These are phyloP conservation scores for Dasypus novemcinctus DNA, from an alignment of 2,113 vertebrate genomes.

Conservation along the genomic window DNA sequence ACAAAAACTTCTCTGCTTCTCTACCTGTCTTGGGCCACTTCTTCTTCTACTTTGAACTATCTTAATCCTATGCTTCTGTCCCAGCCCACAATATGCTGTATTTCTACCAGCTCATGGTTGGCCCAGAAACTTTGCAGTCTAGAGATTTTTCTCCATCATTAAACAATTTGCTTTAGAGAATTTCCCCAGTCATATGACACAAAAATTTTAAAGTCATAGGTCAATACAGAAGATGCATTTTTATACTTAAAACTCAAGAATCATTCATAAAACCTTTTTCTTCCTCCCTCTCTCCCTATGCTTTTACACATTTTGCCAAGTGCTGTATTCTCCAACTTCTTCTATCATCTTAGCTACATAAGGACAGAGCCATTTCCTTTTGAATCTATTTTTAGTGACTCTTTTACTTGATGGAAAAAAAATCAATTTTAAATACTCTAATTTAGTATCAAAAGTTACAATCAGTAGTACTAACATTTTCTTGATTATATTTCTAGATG, in stretches of 20 bases:
- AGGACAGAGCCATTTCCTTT: constrained; percentile 31
- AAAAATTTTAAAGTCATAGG: not conserved
- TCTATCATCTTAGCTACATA: constrained; percentile 7
- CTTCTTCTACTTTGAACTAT: not conserved
- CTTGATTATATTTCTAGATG: constrained; percentile 68
- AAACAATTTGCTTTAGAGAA: not conserved
- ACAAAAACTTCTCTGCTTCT: not conserved
- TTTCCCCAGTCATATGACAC: not conserved
- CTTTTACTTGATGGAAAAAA: constrained; percentile 42
- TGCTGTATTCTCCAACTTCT: constrained; percentile 45
- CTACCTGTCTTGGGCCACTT: not conserved
- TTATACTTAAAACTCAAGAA: not conserved
- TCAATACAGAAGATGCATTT: not conserved
- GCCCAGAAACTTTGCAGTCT: not conserved
- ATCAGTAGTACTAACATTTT: constrained; percentile 64
- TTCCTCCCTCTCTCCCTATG: not conserved
- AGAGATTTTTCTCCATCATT: not conserved
- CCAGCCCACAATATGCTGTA: not conserved
- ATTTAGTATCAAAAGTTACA: constrained; percentile 71
- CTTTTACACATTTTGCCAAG: constrained; percentile 8
- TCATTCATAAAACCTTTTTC: constrained; percentile 22
- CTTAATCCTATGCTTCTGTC: not conserved
- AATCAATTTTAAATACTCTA: constrained; percentile 72
- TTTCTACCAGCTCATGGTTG: not conserved
- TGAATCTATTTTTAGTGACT: constrained; percentile 56